A percentile compares a stretch with the other conserved stretches of the same genome.
These are phyloP conservation scores for Romanomermis culicivorax DNA, from an alignment of 2,888 invertebrate species.

Conservation along the genomic window DNA sequence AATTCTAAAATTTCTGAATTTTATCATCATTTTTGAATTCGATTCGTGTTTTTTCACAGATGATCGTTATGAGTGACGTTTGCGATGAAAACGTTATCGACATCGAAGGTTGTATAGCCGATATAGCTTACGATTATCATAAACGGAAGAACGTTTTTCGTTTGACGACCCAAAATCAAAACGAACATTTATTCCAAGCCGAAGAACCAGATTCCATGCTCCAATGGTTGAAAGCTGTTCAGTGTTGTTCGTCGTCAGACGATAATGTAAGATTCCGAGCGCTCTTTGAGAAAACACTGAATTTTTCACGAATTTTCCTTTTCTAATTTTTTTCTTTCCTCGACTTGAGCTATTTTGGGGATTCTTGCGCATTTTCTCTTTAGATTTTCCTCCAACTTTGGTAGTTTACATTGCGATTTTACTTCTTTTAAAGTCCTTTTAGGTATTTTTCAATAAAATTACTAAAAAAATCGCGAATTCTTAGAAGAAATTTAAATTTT, in stretches of 20 bases:
- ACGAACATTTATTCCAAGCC: slow-evolving; percentile 10
- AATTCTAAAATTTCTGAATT: not conserved
- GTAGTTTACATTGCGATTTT: no score
- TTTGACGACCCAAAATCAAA: slow-evolving; percentile 7
- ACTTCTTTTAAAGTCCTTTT: no score
- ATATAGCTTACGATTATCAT: slow-evolving; percentile 10
- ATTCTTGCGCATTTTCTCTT: no score
- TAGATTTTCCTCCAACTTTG: no score
- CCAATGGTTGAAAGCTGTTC: slow-evolving; percentile 8
- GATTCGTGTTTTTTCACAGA: not conserved
- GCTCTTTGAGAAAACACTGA: not conserved
- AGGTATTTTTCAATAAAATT: no score
- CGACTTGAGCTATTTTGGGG: no score
- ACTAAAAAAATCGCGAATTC: no score
- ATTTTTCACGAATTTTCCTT: not conserved
- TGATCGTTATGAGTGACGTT: not conserved
- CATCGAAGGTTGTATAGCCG: slow-evolving; percentile 7
- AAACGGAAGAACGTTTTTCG: slow-evolving; percentile 10
- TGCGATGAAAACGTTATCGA: slow-evolving; percentile 1
- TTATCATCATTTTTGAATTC: not conserved
- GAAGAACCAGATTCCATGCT: slow-evolving; percentile 2
- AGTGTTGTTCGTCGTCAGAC: not conserved
- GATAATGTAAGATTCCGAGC: no score
- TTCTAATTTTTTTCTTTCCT: no score
- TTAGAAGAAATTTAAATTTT: no score